Base-by-base conservation (phyloP, 2,797 vertebrate genomes). In the Parotocinclus haroldoi region DNA sequence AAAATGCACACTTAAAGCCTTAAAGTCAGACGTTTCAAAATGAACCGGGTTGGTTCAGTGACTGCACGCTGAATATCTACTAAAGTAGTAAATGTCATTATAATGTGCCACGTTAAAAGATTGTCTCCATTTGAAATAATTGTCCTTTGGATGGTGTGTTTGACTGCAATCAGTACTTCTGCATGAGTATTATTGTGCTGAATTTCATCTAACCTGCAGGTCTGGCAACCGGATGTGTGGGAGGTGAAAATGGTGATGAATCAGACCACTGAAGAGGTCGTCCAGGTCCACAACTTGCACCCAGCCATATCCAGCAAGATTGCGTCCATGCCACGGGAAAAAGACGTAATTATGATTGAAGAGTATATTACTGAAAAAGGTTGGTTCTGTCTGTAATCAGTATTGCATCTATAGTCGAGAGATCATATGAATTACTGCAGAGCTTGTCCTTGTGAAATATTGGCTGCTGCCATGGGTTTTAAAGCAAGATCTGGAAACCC, bases 191-290 rank as follows among this genome's bases (percentile, higher is more conserved):
- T 6, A 16, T 7, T 7, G 9, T 13, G 40, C 37, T 45, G 16
- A 36, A 1, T 3, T 4, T 4, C 18, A 13, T 85, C 76, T 7
- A 46, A 50, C 17, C 13, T 58, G 49, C 60, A 98, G 96, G 94
- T 92, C 73, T 91, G 94, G 68, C 94, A 96, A 81, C 90, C 93
- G 60, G 91, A 96, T 39, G 90, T 95, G 79, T 93, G 86, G 79
- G 94, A 96, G 87, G 86, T 96, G 79, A 91, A 93, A 74, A 87
- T 98, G 78, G 85, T 95, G 76, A 87, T 98, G 79, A 95, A 92
- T 71, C 84, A 86, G 73, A 90, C 92, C 54, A 86, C 87, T 72
- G 85, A 89, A 79, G 86, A 93, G 70, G 83, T 96, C 40, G 89
- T 90, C 58, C 92, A 89, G 78, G 93, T 92, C 8, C 92, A 85